Evolutionary conservation across 1,140 invertebrate genomes (phyloP).

Genomic region (Popillia japonica): DNA sequence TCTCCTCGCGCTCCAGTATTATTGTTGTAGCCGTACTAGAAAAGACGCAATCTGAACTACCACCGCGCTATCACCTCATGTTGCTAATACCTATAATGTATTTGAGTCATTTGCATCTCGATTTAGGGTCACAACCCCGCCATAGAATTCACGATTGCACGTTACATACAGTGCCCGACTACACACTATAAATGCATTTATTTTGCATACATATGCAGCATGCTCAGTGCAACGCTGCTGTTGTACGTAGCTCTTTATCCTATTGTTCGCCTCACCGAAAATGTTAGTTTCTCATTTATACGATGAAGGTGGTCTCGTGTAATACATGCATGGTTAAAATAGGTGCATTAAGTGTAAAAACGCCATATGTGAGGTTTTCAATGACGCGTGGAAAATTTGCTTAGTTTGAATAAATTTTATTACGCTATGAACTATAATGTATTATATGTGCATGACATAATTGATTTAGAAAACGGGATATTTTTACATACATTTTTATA

Average conservation of each 20-base stretch:
- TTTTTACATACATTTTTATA: too few relatives aligned
- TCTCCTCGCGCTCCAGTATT: neutral
- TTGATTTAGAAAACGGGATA: too few relatives aligned
- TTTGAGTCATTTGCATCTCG: slow-evolving; percentile 18
- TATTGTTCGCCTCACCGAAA: slow-evolving; percentile 13
- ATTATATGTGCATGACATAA: too few relatives aligned
- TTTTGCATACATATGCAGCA: neutral
- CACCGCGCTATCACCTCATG: slow-evolving; percentile 3
- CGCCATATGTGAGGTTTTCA: slow-evolving; percentile 6
- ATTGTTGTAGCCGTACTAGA: neutral
- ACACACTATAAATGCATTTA: neutral
- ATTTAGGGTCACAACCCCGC: slow-evolving; percentile 8
- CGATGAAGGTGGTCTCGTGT: slow-evolving; percentile 8
- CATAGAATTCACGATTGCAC: neutral
- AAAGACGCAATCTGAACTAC: neutral
- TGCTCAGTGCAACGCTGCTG: neutral
- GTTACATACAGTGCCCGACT: neutral
- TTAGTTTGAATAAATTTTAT: neutral
- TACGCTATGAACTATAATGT: too few relatives aligned
- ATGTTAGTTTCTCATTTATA: slow-evolving; percentile 1
- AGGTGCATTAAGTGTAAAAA: slow-evolving; percentile 6
- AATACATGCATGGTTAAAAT: neutral
- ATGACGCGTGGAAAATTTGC: neutral
- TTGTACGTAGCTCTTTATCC: neutral
- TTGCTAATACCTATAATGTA: slow-evolving; percentile 15